Base-by-base conservation (phyloP, 2,888 invertebrate species). In the Odiellus spinosus region DNA sequence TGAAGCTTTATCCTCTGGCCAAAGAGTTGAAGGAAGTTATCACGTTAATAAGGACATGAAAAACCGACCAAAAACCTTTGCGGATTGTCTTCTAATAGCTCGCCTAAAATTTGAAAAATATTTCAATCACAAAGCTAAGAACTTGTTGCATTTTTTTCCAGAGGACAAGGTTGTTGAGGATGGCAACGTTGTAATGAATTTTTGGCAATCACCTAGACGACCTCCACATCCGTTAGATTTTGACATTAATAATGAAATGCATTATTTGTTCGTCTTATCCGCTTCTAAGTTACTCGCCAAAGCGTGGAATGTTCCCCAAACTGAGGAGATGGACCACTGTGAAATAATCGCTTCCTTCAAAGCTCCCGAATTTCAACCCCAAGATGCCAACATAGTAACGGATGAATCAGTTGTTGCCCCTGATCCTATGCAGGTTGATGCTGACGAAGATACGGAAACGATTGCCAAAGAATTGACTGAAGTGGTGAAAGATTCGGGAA, bases 181-280 rank as follows among this genome's bases (percentile, higher is more conserved):
- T 38, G 38, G 38, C 14, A 8, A 26, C 8, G 8, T 26, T 6
- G 26, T 26, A 26, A 38, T 14, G 18, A 17, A 57, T 19, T 67
- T 66, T 53, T 67, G 67, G 67, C 63, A 64, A 54, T 62, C 65
- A 20, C 67, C 67, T 4, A 65, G 64, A 50, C 51, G 67, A 46
- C 64, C 64, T 4, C 67, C 67, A 21, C 53, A 53, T 8, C 65
- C 66, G 3, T 26, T 62, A 15, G 55, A 55, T 19, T 66, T 66
- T 57, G 57, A 62, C 53, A 14, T 53, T 2, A 38, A 53, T 2
- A 56, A 63, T 53, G 46, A 56, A 32, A 21, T 58, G 64, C 64
- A 59, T 61, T 55, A 49, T 18, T 36, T 15, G 11, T 34, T 38
- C 18, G 38, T 38, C 10, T 10, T 38, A 3, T 38, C 38, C 15